Conservation (phyloP, 2,888 invertebrate genomes). For the Fragum sueziense region DNA sequence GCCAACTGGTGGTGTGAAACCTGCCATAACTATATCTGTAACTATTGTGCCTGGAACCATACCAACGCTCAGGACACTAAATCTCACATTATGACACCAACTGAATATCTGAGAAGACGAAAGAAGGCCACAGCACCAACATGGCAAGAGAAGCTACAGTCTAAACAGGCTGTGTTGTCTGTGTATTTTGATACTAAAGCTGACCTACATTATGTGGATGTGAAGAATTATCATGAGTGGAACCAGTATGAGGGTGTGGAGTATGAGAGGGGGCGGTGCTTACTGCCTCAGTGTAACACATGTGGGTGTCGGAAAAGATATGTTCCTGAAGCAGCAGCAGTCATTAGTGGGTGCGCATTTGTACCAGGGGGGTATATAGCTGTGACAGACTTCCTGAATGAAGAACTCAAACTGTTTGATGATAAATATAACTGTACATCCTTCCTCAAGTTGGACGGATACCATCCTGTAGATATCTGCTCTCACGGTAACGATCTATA, state of each 20-base stretch:
- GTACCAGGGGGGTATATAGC: constrained; percentile 43
- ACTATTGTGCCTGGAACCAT: constrained; percentile 50
- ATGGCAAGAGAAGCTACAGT: constrained; percentile 18
- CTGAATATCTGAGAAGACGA: background rate
- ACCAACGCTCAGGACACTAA: constrained; percentile 20
- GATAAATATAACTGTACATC: constrained; percentile 33
- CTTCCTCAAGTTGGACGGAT: constrained; percentile 33
- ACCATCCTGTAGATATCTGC: constrained; percentile 44
- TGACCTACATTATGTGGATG: constrained; percentile 47
- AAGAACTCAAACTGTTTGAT: constrained; percentile 49
- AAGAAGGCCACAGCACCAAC: constrained; percentile 26
- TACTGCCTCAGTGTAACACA: constrained; percentile 33
- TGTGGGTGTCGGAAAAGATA: constrained; percentile 35
- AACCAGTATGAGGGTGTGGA: constrained; percentile 36
- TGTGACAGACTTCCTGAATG: constrained; percentile 43
- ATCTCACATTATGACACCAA: constrained; percentile 26
- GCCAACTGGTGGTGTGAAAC: constrained; percentile 52
- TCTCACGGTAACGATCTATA: constrained; percentile 32
- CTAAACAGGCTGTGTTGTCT: constrained; percentile 38
- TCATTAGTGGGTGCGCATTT: constrained; percentile 41
- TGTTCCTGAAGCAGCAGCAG: constrained; percentile 34
- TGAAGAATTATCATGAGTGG: constrained; percentile 33
- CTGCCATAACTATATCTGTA: constrained; percentile 39
- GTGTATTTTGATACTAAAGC: constrained; percentile 45
- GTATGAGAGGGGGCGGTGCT: constrained; percentile 31